Conservation (phyloP, 2,888 invertebrate species). For the Drosophila affinis region DNA sequence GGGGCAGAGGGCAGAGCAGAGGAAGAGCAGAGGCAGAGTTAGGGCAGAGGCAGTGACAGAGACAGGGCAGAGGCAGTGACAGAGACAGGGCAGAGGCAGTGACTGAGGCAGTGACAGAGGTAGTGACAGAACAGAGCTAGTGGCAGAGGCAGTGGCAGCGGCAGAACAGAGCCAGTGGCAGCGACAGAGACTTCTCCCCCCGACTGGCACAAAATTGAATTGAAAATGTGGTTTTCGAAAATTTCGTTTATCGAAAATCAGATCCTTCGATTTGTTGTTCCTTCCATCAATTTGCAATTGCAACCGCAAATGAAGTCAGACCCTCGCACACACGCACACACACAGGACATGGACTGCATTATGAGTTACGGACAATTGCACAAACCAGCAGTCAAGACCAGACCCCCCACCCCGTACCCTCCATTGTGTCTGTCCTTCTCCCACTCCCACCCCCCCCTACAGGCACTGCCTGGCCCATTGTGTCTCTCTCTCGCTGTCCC, state of each 20-base stretch:
- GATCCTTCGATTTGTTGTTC: constrained; percentile 22
- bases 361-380: constrained; percentile 72
- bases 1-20: background rate
- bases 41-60: too few relatives aligned
- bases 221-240: constrained; percentile 4
- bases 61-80: background rate
- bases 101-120: background rate
- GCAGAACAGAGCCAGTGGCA: too few relatives aligned
- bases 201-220: background rate
- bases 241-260: constrained; percentile 20
- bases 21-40: background rate
- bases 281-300: constrained; percentile 45
- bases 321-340: constrained; percentile 21
- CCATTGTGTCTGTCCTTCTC: too few relatives aligned
- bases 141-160: background rate
- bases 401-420: background rate
- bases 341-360: constrained; percentile 12
- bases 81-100: background rate
- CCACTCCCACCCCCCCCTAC: too few relatives aligned
- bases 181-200: background rate
- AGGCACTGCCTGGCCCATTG: constrained; percentile 9
- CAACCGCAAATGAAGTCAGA: constrained; percentile 65
- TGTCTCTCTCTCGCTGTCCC: constrained; percentile 30
- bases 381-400: constrained; percentile 43
- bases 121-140: too few relatives aligned